These are phyloP conservation scores for Chrosomus eos DNA, from an alignment of 2,797 vertebrate genomes.

Conservation along the genomic window DNA sequence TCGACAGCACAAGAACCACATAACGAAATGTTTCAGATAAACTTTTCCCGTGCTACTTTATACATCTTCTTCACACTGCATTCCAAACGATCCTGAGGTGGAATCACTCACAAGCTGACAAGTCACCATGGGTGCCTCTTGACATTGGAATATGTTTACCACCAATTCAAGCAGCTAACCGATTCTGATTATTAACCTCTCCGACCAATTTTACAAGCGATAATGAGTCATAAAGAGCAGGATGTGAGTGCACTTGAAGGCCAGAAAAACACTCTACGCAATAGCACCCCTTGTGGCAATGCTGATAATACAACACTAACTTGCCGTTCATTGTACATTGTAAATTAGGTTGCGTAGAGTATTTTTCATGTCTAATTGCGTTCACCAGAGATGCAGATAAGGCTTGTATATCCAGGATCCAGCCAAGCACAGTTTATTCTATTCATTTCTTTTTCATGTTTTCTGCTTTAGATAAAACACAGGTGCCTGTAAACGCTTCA, in stretches of 20 bases:
- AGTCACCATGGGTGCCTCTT: slow-evolving; percentile 31
- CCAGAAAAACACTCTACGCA: slow-evolving; percentile 39
- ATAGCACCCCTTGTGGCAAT: background rate
- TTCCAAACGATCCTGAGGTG: slow-evolving; percentile 30
- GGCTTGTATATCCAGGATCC: slow-evolving; percentile 65
- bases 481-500: slow-evolving; percentile 75
- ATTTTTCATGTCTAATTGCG: background rate
- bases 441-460: background rate
- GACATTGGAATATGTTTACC: slow-evolving; percentile 44
- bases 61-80: slow-evolving; percentile 36
- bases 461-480: slow-evolving; percentile 75
- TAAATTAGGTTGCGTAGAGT: background rate
- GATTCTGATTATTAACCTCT: slow-evolving; percentile 1
- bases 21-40: slow-evolving; percentile 10
- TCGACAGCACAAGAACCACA: slow-evolving; percentile 54
- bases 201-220: slow-evolving; percentile 15
- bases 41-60: slow-evolving; percentile 27
- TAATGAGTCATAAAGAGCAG: slow-evolving; percentile 36
- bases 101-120: background rate
- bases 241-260: slow-evolving; percentile 49
- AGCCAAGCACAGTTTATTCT: slow-evolving; percentile 64
- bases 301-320: background rate
- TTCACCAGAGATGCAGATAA: background rate
- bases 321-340: background rate
- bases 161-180: slow-evolving; percentile 46